Conservation (phyloP, 2,113 vertebrate species). For the Herpailurus yagouaroundi region DNA sequence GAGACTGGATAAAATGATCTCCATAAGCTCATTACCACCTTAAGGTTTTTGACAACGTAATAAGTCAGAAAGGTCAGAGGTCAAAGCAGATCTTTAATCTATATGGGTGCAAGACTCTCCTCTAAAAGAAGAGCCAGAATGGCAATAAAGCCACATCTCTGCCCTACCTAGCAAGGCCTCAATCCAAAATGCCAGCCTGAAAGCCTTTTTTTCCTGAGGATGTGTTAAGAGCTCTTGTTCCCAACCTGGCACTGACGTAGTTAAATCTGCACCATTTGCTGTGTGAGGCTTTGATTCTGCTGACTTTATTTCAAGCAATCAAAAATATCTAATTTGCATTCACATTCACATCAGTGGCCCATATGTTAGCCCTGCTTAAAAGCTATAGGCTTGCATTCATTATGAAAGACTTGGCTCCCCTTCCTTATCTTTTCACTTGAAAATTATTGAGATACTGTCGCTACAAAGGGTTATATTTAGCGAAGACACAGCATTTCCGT, state of each 20-base stretch:
- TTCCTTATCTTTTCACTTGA: slow-evolving; percentile 84
- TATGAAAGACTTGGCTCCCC: slow-evolving; percentile 87
- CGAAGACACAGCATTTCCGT: slow-evolving; percentile 73
- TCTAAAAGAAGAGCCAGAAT: not conserved
- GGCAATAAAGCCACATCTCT: slow-evolving; percentile 15
- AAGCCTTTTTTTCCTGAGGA: slow-evolving; percentile 70
- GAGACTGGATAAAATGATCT: not conserved
- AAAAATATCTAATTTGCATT: slow-evolving; percentile 91
- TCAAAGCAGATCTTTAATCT: not conserved
- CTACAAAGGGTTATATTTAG: slow-evolving; percentile 84
- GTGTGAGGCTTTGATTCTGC: slow-evolving; percentile 86
- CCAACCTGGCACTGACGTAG: slow-evolving; percentile 83
- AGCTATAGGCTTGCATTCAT: slow-evolving; percentile 89
- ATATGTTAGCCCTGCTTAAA: slow-evolving; percentile 92
- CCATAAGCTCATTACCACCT: not conserved
- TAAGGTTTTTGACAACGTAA: not conserved
- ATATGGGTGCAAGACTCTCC: not conserved
- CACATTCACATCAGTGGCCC: slow-evolving; percentile 89
- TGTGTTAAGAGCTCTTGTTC: slow-evolving; percentile 77
- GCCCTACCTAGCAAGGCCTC: slow-evolving; percentile 65
- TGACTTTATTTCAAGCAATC: slow-evolving; percentile 91
- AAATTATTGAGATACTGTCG: slow-evolving; percentile 86
- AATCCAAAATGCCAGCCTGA: slow-evolving; percentile 70
- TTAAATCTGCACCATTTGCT: slow-evolving; percentile 87
- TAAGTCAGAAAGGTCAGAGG: not conserved